A percentile compares a stretch with the other conserved stretches of the same genome.
Evolutionary conservation across 2,113 vertebrate species (phyloP).

Genomic region (Aegypius monachus): DNA sequence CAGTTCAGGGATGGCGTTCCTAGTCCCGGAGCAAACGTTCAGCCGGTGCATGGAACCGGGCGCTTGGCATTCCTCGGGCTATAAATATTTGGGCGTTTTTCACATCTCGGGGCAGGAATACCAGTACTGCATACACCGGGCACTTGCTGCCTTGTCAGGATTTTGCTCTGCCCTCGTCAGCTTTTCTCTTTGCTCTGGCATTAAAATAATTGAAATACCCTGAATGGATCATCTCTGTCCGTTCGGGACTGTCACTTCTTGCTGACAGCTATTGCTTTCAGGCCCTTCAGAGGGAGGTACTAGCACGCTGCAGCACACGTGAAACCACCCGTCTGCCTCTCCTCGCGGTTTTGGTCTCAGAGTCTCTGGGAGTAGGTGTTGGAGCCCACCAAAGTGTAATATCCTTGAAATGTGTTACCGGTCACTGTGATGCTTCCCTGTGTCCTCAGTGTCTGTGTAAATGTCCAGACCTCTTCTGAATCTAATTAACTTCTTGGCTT

Average conservation of each 20-base stretch:
- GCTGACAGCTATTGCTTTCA: background rate
- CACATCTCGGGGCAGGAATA: background rate
- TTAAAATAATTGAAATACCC: background rate
- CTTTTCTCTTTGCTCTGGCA: background rate
- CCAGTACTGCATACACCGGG: accelerated
- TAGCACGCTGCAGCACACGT: accelerated
- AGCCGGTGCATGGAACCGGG: background rate
- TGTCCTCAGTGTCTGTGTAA: background rate
- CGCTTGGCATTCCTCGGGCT: background rate
- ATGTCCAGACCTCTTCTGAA: background rate
- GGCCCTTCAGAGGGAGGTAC: background rate
- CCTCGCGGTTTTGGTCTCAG: accelerated
- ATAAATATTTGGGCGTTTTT: background rate
- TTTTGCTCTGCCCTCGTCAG: background rate
- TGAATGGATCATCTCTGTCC: accelerated
- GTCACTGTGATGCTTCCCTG: background rate
- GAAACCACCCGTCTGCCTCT: background rate
- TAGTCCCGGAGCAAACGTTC: background rate
- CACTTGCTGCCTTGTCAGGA: background rate
- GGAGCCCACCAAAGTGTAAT: background rate
- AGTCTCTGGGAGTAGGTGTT: background rate
- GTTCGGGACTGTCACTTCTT: accelerated
- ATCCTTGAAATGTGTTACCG: background rate
- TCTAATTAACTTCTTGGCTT: background rate
- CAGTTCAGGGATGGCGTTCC: background rate